Evolutionary conservation across 2,113 vertebrate genomes (phyloP).

Genomic region (Bostrychus sinensis): DNA sequence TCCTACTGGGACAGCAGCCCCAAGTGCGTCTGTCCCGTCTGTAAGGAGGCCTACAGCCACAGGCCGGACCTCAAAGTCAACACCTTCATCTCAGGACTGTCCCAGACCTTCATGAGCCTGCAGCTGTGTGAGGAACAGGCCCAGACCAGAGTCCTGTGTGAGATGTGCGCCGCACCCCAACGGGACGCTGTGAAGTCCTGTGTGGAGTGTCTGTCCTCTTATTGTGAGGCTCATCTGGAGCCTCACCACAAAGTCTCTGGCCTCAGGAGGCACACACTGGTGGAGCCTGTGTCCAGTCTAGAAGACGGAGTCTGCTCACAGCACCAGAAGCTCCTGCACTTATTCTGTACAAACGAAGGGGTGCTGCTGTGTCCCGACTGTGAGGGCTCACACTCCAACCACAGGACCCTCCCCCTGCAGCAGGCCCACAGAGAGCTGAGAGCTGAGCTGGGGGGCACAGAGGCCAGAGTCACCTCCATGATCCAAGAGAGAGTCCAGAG

Average conservation of each 20-base stretch:
- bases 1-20: slow-evolving; percentile 34
- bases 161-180: slow-evolving; percentile 33
- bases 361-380: slow-evolving; percentile 52
- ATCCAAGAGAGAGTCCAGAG: slow-evolving; percentile 46
- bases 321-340: slow-evolving; percentile 24
- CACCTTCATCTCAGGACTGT: slow-evolving; percentile 37
- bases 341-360: slow-evolving; percentile 40
- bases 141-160: slow-evolving; percentile 43
- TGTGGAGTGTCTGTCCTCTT: slow-evolving; percentile 62
- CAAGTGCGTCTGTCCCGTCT: slow-evolving; percentile 44
- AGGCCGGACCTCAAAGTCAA: slow-evolving; percentile 63
- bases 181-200: slow-evolving; percentile 61
- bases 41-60: slow-evolving; percentile 31
- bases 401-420: slow-evolving; percentile 11
- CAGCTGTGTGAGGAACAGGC: not conserved
- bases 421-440: not conserved
- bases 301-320: slow-evolving; percentile 47
- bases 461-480: slow-evolving; percentile 31
- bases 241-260: slow-evolving; percentile 54
- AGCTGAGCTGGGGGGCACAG: slow-evolving; percentile 1
- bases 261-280: slow-evolving; percentile 61
- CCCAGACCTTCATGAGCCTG: slow-evolving; percentile 29
- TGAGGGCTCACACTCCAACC: slow-evolving; percentile 2
- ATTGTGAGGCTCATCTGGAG: slow-evolving; percentile 59
- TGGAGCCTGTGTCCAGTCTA: slow-evolving; percentile 31